Evolutionary conservation across 2,113 vertebrate genomes (phyloP).

Genomic region (Saguinus midas): DNA sequence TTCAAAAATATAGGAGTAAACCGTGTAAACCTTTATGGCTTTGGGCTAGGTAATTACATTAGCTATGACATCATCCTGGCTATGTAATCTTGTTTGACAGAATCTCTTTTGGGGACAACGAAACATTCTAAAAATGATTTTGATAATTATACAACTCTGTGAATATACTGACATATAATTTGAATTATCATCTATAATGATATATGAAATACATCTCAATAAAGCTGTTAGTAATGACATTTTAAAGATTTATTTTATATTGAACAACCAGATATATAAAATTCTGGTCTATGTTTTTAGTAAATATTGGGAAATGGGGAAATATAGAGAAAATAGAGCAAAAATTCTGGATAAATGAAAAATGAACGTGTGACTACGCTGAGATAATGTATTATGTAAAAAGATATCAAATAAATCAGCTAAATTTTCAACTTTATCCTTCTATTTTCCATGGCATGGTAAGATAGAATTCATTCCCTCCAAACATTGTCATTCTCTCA

Average conservation of each 20-base stretch:
- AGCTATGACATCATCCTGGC: neutral
- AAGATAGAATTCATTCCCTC: neutral
- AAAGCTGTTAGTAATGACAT: neutral
- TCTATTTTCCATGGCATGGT: neutral
- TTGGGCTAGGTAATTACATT: neutral
- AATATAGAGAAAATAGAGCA: neutral
- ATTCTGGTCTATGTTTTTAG: neutral
- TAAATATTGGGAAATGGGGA: neutral
- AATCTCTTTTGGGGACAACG: neutral
- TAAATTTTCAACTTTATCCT: neutral
- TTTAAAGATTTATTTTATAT: neutral
- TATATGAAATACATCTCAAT: neutral
- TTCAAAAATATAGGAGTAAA: neutral
- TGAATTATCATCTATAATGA: neutral
- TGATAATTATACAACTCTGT: neutral
- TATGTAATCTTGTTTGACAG: neutral
- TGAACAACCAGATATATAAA: neutral
- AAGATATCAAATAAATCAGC: neutral
- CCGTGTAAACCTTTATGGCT: neutral
- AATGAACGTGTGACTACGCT: neutral
- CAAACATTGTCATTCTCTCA: neutral
- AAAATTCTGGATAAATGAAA: neutral
- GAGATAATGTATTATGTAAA: neutral
- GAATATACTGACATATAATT: neutral
- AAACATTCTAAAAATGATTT: neutral